A percentile compares a stretch with the other conserved stretches of the same genome.
phyloP scores from a whole-genome alignment of 2,888 invertebrate genomes.

The Dicyrtoma fusca region DNA sequence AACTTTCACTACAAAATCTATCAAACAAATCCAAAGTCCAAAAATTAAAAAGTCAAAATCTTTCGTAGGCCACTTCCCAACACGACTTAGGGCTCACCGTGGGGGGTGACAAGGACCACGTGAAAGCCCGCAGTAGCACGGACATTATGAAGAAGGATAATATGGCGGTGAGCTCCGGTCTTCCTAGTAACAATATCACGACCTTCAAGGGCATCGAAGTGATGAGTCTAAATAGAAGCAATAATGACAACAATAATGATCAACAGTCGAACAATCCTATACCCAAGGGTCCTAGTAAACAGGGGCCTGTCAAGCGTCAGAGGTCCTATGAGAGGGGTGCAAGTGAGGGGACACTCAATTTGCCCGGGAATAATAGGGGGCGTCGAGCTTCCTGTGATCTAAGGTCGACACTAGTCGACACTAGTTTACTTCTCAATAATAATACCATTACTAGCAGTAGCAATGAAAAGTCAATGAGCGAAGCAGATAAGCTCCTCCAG shows the following conservation, averaged over 20 bases:
- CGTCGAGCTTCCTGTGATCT: conserved; percentile 55
- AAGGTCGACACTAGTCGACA: conserved; percentile 46
- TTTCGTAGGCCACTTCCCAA: too few relatives aligned
- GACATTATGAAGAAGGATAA: conserved; percentile 39
- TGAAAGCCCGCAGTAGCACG: conserved; percentile 46
- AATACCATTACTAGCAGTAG: conserved; percentile 39
- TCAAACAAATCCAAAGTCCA: too few relatives aligned
- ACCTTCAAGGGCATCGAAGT: conserved; percentile 21
- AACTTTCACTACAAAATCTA: too few relatives aligned
- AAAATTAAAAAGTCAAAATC: too few relatives aligned
- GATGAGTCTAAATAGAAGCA: not conserved
- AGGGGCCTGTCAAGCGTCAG: conserved; percentile 52
- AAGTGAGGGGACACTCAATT: conserved; percentile 53
- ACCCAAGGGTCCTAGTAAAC: conserved; percentile 35
- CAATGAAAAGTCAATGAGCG: conserved; percentile 12
- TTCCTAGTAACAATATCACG: conserved; percentile 10
- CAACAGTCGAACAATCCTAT: conserved; percentile 9
- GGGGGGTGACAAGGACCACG: conserved; percentile 35
- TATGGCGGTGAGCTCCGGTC: conserved; percentile 33
- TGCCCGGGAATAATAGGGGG: conserved; percentile 52
- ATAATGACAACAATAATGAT: conserved; percentile 26
- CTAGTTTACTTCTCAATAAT: conserved; percentile 52
- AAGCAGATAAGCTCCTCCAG: not conserved
- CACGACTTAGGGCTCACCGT: conserved; percentile 50
- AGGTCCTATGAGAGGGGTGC: conserved; percentile 53